Conservation (phyloP, 1,140 invertebrate species). For the Aricia agestis region DNA sequence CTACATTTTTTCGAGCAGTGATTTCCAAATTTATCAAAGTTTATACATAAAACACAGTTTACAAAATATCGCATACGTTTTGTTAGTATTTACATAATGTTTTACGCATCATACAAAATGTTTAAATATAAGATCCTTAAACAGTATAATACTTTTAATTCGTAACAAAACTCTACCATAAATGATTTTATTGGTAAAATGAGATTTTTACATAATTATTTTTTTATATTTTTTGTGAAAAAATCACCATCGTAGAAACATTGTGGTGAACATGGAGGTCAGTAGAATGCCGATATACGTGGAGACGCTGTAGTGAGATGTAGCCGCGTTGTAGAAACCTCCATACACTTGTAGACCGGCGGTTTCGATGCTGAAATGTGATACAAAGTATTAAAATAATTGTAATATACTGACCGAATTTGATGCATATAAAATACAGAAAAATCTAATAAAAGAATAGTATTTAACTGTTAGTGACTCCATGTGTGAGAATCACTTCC, state of each 20-base stretch:
- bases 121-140: not conserved
- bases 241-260: constrained; percentile 39
- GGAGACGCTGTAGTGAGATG: constrained; percentile 43
- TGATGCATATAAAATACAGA: too few species aligned
- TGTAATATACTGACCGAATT: too few species aligned
- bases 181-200: not conserved
- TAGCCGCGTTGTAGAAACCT: constrained; percentile 82
- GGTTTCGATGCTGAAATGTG: constrained; percentile 83
- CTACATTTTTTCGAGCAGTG: not conserved
- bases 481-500: too few species aligned
- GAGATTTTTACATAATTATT: not conserved
- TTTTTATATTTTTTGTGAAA: not conserved
- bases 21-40: not conserved
- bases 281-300: constrained; percentile 57
- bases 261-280: constrained; percentile 47
- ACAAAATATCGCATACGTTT: not conserved
- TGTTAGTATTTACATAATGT: constrained; percentile 10
- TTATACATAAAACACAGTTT: not conserved
- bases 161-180: not conserved
- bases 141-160: constrained; percentile 5
- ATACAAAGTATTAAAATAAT: constrained; percentile 6
- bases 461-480: too few species aligned
- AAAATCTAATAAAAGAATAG: too few species aligned
- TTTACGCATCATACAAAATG: not conserved
- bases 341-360: constrained; percentile 88